Percentiles rank a stretch among this genome's conserved stretches.
Evolutionary conservation across 37 sponge, comb jelly and placozoan species (phyloP).

Genomic region (Eunapius fragilis): DNA sequence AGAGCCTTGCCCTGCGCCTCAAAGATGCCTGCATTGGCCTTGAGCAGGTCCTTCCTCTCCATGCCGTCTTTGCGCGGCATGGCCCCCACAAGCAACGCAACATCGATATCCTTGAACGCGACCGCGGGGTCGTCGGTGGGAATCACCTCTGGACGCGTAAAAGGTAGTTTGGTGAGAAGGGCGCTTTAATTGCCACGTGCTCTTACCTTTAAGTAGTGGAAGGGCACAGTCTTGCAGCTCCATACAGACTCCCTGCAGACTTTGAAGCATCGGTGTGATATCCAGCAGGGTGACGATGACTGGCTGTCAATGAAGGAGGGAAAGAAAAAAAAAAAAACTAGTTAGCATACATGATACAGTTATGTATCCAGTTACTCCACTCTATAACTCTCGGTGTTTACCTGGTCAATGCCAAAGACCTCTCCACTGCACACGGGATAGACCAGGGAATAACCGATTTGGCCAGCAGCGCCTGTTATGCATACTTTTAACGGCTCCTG

Average conservation of each 20-base stretch:
- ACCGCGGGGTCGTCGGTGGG: slow-evolving; percentile 78
- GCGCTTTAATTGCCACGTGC: not conserved
- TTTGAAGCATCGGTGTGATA: slow-evolving; percentile 81
- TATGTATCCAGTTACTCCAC: not conserved
- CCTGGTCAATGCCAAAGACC: slow-evolving; percentile 95
- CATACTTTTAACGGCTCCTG: slow-evolving; percentile 85
- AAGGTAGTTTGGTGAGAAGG: too few relatives aligned
- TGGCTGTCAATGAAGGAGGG: slow-evolving; percentile 44
- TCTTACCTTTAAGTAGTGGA: slow-evolving; percentile 80
- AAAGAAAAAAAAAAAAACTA: not conserved
- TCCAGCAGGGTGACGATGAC: slow-evolving; percentile 86
- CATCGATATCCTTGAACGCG: slow-evolving; percentile 91
- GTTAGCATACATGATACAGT: not conserved
- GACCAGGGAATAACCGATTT: slow-evolving; percentile 97
- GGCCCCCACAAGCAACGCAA: slow-evolving; percentile 94
- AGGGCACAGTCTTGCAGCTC: slow-evolving; percentile 97
- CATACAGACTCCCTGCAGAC: slow-evolving; percentile 91
- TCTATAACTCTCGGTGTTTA: not conserved
- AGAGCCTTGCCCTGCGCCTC: slow-evolving; percentile 88
- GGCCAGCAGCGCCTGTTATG: slow-evolving; percentile 98
- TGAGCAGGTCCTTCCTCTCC: slow-evolving; percentile 94
- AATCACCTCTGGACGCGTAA: slow-evolving; percentile 65
- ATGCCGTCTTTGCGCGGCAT: slow-evolving; percentile 96
- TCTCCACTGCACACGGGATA: slow-evolving; percentile 88
- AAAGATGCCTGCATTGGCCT: slow-evolving; percentile 94